These are phyloP conservation scores for Galagoides demidoff DNA, from an alignment of 2,797 vertebrate genomes.

Conservation along the genomic window DNA sequence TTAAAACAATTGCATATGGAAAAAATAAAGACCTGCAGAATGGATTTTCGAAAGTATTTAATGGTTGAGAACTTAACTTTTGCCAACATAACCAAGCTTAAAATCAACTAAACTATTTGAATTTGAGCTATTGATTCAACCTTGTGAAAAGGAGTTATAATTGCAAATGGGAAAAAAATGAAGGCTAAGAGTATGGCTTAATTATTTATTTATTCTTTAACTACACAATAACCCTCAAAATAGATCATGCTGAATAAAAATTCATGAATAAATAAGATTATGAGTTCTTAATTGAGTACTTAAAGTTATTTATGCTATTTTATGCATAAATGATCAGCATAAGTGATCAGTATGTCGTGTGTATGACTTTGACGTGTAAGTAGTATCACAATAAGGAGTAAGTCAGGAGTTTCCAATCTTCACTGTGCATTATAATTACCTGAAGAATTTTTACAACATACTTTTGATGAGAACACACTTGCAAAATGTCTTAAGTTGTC, in stretches of 20 bases:
- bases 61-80: background rate
- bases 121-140: background rate
- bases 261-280: background rate
- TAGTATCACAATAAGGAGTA: background rate
- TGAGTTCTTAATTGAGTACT: background rate
- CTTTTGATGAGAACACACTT: background rate
- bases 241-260: background rate
- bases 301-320: background rate
- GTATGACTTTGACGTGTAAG: background rate
- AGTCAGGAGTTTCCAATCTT: background rate
- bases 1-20: background rate
- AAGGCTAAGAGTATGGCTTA: background rate
- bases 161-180: background rate
- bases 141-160: background rate
- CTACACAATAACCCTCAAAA: background rate
- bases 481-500: background rate
- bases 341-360: background rate
- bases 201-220: background rate
- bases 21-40: background rate
- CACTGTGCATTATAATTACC: background rate
- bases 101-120: background rate
- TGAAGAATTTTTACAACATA: background rate
- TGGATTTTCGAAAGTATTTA: background rate
- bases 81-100: background rate
- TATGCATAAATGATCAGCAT: background rate